Evolutionary conservation across 2,888 invertebrate species (phyloP), one percentile per base, ranked within the genome.

Genomic region (Pyrrhia umbra): DNA sequence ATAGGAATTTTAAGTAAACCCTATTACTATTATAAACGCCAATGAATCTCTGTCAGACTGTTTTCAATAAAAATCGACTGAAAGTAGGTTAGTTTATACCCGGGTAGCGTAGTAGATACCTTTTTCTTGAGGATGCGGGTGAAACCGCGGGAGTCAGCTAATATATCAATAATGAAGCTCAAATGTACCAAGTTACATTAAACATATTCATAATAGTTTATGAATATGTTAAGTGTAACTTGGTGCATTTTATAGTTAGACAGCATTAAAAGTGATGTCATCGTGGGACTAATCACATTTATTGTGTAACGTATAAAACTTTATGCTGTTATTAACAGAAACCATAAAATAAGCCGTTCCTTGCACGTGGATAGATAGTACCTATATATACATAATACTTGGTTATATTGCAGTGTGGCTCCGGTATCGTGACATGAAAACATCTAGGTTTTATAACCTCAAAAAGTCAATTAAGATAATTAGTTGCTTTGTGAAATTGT

Each of bases 281-380:
- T 50, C 55, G 37, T 30, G 54, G 43, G 55, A 47, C 39, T 46
- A 40, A 77, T 71, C 52, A 77, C 40, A 65, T 72, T 77, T 68
- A 77, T 60, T 58, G 65, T 79, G 27, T 42, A 60, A 37, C 42
- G 21, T 55, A 71, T 76, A 76, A 79, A 71, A 71, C 72, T 79
- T 60, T 79, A 68, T 59, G 25, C 51, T 18, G 60, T 63, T 63
- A 72, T 77, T 65, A 72, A 46, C 59, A 43, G 27, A 50, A 65
- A 51, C 27, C 55, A 75, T 77, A 63, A 79, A 77, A 65, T 62
- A 56, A 68, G 39, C 59, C 43, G 47, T 68, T 67, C 43, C 50
- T 18, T 49, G 55, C 25, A 61, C 42, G 45, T 52, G 54, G 0
- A 0, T 13, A 13, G 30, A 30, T n/a, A n/a, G n/a, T n/a, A n/a